Percentiles rank a stretch among this genome's conserved stretches.
Evolutionary conservation across 30 jellyfish, hydroid and myxozoan genomes (phyloP).

Genomic region (Turritopsis dohrnii): DNA sequence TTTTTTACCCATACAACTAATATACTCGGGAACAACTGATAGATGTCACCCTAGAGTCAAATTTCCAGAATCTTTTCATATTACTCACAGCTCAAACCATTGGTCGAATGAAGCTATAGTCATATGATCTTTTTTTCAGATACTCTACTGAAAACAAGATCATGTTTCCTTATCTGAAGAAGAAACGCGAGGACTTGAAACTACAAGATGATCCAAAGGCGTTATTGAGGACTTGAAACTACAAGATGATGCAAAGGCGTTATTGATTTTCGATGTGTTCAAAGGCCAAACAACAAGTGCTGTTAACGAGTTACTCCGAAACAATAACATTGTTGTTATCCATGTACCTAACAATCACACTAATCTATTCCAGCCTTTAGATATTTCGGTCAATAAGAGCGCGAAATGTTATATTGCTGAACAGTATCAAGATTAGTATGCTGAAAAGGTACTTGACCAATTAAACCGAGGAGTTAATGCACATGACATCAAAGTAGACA

Average conservation of each 20-base stretch:
- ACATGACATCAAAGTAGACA: not conserved
- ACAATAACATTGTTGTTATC: not conserved
- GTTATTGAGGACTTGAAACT: too few relatives aligned
- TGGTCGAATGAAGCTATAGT: constrained; percentile 44
- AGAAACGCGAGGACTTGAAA: constrained; percentile 34
- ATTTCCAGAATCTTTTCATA: constrained; percentile 40
- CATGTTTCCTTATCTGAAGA: constrained; percentile 9
- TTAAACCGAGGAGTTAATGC: not conserved
- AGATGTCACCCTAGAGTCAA: constrained; percentile 39
- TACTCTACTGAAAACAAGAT: too few relatives aligned
- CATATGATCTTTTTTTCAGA: constrained; percentile 32
- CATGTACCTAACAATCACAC: constrained; percentile 38
- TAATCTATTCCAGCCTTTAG: constrained; percentile 30
- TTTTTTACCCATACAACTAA: constrained; percentile 45
- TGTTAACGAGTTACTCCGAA: not conserved
- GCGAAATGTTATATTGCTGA: constrained; percentile 27
- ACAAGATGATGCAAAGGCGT: too few relatives aligned
- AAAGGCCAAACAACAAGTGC: too few relatives aligned
- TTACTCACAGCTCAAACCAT: constrained; percentile 51
- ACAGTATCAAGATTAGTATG: constrained; percentile 28
- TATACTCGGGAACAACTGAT: constrained; percentile 33
- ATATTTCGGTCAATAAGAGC: constrained; percentile 32
- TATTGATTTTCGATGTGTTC: constrained; percentile 48
- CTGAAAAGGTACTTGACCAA: constrained; percentile 21
- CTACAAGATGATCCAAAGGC: constrained; percentile 34